Evolutionary conservation across 2,113 vertebrate genomes (phyloP).

Genomic region (Ellobius talpinus): DNA sequence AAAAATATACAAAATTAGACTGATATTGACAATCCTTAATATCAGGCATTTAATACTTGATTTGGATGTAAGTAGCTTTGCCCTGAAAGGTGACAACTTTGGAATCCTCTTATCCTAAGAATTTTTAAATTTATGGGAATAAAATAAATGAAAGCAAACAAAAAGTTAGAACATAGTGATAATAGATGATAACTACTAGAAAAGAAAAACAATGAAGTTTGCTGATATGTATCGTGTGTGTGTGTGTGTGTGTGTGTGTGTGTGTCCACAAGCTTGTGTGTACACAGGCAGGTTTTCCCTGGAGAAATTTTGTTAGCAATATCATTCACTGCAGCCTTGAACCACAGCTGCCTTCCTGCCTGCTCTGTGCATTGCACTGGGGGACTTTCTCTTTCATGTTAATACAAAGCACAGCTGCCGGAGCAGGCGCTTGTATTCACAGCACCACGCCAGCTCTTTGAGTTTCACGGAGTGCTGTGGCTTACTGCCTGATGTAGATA

Average conservation of each 20-base stretch:
- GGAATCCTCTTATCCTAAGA: not conserved
- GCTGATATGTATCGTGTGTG: not conserved
- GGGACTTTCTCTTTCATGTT: not conserved
- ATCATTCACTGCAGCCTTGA: not conserved
- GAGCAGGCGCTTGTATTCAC: not conserved
- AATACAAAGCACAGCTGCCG: not conserved
- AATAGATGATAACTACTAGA: constrained; percentile 45
- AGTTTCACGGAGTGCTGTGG: not conserved
- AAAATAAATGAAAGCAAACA: constrained; percentile 52
- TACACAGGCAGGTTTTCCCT: not conserved
- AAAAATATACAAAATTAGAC: not conserved
- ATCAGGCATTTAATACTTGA: not conserved
- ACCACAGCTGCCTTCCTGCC: not conserved
- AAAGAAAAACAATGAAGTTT: constrained; percentile 30
- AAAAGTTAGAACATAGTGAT: constrained; percentile 12
- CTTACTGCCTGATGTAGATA: not conserved
- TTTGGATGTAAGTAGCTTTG: not conserved
- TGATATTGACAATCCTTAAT: constrained; percentile 18
- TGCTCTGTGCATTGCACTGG: not conserved
- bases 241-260: not conserved
- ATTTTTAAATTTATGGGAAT: constrained; percentile 58
- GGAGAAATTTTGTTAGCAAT: constrained; percentile 23
- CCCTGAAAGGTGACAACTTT: not conserved
- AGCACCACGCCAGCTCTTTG: not conserved
- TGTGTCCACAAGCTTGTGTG: not conserved